These are phyloP conservation scores for Nycticryphes semicollaris DNA, from an alignment of 2,113 vertebrate genomes.

Conservation along the genomic window DNA sequence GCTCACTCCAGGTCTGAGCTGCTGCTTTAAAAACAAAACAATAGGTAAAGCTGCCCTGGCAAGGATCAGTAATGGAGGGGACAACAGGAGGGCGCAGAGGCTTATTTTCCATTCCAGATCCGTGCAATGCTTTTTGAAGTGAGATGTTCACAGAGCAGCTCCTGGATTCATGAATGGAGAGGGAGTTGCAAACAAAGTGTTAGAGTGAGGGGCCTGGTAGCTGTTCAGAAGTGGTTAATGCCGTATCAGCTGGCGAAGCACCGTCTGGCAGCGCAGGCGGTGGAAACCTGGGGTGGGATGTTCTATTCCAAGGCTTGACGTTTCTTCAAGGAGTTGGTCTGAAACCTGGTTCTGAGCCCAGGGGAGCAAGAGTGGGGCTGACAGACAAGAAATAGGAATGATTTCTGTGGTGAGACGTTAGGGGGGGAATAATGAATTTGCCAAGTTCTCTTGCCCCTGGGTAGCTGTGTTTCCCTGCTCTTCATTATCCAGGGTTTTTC, in stretches of 20 bases:
- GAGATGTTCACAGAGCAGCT: neutral
- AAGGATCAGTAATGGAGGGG: neutral
- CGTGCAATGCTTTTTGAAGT: neutral
- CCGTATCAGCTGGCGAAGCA: rapidly evolving
- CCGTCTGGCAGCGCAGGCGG: rapidly evolving
- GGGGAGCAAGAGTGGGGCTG: no score
- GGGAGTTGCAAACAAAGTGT: neutral
- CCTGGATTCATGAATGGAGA: neutral
- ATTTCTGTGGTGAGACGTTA: neutral
- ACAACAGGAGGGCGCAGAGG: neutral
- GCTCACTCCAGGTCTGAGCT: neutral
- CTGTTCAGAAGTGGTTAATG: neutral
- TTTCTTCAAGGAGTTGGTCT: neutral
- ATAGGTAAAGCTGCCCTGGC: neutral
- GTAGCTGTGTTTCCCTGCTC: neutral
- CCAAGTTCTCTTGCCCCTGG: neutral
- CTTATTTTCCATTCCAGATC: neutral
- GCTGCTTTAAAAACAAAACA: neutral
- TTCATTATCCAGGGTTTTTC: neutral
- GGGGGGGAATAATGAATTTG: neutral
- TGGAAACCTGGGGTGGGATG: no score
- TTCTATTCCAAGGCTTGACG: neutral
- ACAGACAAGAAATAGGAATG: neutral
- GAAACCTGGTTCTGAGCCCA: neutral
- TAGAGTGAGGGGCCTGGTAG: rapidly evolving